phyloP scores from a whole-genome alignment of 2,113 vertebrate species.

The Notothenia rossii region DNA sequence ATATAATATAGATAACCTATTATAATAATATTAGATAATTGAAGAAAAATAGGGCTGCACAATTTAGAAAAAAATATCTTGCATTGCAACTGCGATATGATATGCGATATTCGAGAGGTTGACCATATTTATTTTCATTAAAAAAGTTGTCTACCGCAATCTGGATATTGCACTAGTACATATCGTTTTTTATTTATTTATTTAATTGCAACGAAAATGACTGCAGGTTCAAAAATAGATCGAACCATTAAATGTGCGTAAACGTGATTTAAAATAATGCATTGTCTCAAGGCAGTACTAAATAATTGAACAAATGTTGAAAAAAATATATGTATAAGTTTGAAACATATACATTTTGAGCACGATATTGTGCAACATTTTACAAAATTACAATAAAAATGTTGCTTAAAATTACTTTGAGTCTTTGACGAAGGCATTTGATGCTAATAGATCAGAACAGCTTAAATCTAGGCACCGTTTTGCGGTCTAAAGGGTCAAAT shows the following conservation, averaged over 20 bases:
- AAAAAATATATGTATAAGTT: background rate
- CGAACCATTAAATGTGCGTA: no score
- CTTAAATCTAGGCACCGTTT: background rate
- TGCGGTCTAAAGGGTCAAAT: constrained; percentile 33
- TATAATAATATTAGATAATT: background rate
- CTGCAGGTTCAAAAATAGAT: background rate
- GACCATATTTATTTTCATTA: no score
- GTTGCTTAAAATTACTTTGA: background rate
- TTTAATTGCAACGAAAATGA: no score
- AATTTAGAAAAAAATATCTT: no score
- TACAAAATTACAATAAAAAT: background rate
- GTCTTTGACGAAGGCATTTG: background rate
- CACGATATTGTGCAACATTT: no score
- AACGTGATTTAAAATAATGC: background rate
- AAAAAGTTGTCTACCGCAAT: no score
- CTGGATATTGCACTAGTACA: no score
- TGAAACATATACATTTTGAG: background rate
- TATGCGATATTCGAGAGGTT: no score
- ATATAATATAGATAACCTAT: background rate
- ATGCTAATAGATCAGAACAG: constrained; percentile 5
- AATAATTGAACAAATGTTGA: background rate
- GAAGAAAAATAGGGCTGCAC: background rate
- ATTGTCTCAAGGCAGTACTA: background rate
- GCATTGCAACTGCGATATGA: no score
- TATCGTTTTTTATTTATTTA: no score